phyloP scores from a whole-genome alignment of 2,888 invertebrate species.

The Eulithis testata region DNA sequence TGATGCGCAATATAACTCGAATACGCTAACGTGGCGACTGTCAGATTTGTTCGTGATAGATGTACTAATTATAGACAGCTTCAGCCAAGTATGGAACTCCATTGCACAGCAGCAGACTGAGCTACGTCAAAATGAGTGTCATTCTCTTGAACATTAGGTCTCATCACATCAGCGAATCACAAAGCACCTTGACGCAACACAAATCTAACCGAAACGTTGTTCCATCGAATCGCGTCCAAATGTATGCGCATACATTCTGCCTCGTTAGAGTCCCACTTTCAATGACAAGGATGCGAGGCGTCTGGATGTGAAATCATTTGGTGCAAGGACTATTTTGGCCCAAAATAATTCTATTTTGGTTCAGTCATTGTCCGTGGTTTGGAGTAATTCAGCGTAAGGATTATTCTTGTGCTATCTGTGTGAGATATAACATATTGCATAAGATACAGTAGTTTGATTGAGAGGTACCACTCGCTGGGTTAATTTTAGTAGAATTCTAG shows the following conservation, averaged over 20 bases:
- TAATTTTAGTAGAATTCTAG: no score
- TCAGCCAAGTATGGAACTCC: no score
- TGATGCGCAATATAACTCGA: no score
- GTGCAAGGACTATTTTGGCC: constrained; percentile 4
- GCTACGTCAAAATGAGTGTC: constrained; percentile 4
- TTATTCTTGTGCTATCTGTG: not conserved
- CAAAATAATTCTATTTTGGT: not conserved
- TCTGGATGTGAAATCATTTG: constrained; percentile 48
- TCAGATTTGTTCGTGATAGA: no score
- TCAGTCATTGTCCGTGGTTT: not conserved
- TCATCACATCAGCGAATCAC: constrained; percentile 22
- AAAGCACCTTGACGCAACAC: constrained; percentile 43
- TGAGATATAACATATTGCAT: no score
- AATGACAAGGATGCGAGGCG: constrained; percentile 41
- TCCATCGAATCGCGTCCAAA: constrained; percentile 65
- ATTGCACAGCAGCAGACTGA: not conserved
- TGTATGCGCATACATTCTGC: constrained; percentile 76
- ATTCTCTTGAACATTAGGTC: constrained; percentile 10
- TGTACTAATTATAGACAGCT: no score
- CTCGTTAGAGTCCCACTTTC: constrained; percentile 68
- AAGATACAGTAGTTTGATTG: no score
- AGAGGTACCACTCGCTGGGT: no score
- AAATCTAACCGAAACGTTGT: constrained; percentile 61
- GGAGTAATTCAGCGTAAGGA: not conserved
- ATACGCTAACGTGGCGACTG: no score